These are phyloP conservation scores for Pelobates cultripes DNA, from an alignment of 2,797 vertebrate genomes.

Conservation along the genomic window DNA sequence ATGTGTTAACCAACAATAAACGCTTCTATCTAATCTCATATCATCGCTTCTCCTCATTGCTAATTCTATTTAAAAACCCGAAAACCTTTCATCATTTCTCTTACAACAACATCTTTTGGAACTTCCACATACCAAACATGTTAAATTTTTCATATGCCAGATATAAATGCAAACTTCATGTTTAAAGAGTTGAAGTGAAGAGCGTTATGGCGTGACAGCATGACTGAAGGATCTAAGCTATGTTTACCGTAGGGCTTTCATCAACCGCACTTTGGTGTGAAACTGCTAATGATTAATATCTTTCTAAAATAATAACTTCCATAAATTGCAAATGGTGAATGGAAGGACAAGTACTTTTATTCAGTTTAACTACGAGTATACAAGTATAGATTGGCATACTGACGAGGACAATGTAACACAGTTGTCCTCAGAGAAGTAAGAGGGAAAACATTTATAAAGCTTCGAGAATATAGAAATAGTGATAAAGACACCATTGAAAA, in stretches of 20 bases:
- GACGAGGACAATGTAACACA: too few species aligned
- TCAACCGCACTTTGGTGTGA: constrained; percentile 24
- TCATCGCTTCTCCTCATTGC: constrained; percentile 64
- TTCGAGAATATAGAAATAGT: too few species aligned
- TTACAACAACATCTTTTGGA: constrained; percentile 63
- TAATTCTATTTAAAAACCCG: constrained; percentile 69
- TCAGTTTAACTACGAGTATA: neutral
- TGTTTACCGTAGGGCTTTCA: constrained; percentile 47
- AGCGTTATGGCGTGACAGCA: constrained; percentile 57
- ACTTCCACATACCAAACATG: constrained; percentile 59
- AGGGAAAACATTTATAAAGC: too few species aligned
- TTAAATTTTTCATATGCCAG: constrained; percentile 66
- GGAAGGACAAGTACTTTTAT: neutral
- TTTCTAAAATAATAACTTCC: constrained; percentile 25
- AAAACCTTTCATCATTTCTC: constrained; percentile 69
- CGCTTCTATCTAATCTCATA: constrained; percentile 61
- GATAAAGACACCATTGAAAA: too few species aligned
- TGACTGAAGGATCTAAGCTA: constrained; percentile 46
- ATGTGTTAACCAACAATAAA: constrained; percentile 25
- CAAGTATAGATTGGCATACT: too few species aligned
- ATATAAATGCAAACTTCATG: constrained; percentile 44
- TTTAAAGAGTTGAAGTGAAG: constrained; percentile 52
- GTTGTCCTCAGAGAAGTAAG: too few species aligned
- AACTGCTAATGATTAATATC: constrained; percentile 26
- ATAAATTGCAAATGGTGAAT: constrained; percentile 26